These are phyloP conservation scores for Drosophila trapezifrons DNA, from an alignment of 1,140 invertebrate species.

Conservation along the genomic window DNA sequence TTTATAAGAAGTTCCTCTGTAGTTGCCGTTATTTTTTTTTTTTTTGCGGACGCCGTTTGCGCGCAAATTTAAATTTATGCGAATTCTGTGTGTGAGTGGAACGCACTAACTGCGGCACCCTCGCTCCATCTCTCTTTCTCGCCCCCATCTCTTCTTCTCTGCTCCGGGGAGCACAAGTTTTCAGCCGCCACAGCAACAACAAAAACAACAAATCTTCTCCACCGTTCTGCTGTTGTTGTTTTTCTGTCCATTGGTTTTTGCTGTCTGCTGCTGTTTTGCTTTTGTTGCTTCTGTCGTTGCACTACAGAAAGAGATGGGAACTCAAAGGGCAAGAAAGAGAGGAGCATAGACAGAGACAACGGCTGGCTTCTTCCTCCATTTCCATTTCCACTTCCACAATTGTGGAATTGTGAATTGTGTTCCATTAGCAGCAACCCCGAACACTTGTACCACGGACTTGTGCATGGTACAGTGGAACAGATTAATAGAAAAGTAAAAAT, in stretches of 20 bases:
- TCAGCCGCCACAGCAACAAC: conserved; percentile 26
- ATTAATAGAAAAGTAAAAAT: background rate
- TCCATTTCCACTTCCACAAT: conserved; percentile 29
- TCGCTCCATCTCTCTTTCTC: background rate
- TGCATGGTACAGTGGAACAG: conserved; percentile 31
- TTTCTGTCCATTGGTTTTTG: conserved; percentile 46
- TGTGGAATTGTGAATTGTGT: conserved; percentile 70
- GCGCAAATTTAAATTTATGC: conserved; percentile 79
- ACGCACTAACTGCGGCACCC: conserved; percentile 65
- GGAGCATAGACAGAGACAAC: conserved; percentile 24
- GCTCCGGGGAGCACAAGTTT: conserved; percentile 51
- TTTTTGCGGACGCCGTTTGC: conserved; percentile 59
- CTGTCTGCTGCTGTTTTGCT: conserved; percentile 43
- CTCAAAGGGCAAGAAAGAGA: conserved; percentile 19
- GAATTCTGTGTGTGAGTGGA: conserved; percentile 50
- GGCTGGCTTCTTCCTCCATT: conserved; percentile 22
- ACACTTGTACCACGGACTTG: conserved; percentile 48
- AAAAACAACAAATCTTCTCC: conserved; percentile 41
- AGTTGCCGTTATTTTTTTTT: conserved; percentile 24
- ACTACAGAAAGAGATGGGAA: conserved; percentile 18
- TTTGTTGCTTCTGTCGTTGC: conserved; percentile 51
- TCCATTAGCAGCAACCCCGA: conserved; percentile 77
- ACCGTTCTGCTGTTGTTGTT: conserved; percentile 21
- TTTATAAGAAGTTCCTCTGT: background rate
- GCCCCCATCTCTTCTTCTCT: conserved; percentile 4